Percentiles rank a stretch among this genome's conserved stretches.
Evolutionary conservation across 2,113 vertebrate species (phyloP).

Genomic region (Chaenogobius annularis): DNA sequence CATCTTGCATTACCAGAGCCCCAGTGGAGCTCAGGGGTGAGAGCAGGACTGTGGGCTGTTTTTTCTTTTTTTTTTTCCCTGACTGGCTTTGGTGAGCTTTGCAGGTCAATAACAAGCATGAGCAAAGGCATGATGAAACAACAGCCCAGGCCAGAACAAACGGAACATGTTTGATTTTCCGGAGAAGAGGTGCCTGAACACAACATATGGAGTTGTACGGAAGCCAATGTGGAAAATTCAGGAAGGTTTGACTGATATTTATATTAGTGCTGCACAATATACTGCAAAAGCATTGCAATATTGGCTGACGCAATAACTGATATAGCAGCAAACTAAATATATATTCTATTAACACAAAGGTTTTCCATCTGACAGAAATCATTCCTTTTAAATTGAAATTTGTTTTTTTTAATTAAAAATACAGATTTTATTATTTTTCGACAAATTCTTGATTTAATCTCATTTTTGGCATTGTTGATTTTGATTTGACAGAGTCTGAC

Average conservation of each 20-base stretch:
- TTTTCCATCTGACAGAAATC: no score
- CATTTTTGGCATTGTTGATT: no score
- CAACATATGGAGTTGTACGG: not conserved
- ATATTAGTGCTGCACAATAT: no score
- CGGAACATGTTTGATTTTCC: not conserved
- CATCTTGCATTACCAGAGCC: not conserved
- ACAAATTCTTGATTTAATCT: no score
- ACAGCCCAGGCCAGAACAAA: not conserved
- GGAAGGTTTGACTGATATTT: not conserved
- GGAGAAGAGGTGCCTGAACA: not conserved
- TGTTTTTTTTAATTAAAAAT: no score
- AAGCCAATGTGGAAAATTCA: not conserved
- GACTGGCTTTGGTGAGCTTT: not conserved
- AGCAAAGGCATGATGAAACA: not conserved
- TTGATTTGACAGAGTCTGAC: no score
- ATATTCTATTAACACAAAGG: no score
- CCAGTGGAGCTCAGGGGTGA: not conserved
- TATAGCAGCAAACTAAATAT: no score
- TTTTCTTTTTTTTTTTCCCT: not conserved
- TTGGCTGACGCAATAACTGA: no score
- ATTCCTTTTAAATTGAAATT: no score
- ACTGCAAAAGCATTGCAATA: no score
- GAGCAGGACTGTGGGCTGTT: not conserved
- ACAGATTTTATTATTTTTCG: no score
- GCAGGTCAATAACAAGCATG: constrained; percentile 11